Conservation (phyloP, 2,113 vertebrate species). For the Oceanites oceanicus region DNA sequence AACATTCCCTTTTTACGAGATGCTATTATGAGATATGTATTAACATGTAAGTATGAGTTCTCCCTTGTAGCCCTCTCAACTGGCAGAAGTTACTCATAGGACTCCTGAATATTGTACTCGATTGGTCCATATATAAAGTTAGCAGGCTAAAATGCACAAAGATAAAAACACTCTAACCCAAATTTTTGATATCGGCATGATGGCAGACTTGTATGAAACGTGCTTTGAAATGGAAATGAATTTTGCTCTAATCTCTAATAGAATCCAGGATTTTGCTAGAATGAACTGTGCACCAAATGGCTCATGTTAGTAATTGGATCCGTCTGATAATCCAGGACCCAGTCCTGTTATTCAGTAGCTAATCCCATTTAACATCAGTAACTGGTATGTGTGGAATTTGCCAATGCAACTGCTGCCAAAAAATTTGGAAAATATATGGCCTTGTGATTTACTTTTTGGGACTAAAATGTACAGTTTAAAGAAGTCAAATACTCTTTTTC, state of each 20-base stretch:
- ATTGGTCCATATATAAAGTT: neutral
- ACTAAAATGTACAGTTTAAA: neutral
- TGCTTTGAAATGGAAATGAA: neutral
- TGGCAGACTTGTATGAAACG: neutral
- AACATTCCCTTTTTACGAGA: constrained; percentile 86
- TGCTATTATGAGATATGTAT: constrained; percentile 90
- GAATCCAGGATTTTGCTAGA: neutral
- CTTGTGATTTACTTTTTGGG: neutral
- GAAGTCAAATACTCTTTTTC: neutral
- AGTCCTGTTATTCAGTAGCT: neutral
- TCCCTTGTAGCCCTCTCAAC: neutral
- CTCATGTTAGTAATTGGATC: neutral
- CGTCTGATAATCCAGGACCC: neutral
- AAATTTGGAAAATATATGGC: neutral
- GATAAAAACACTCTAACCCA: neutral
- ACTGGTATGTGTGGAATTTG: neutral
- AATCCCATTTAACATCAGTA: neutral
- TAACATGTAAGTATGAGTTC: constrained; percentile 86
- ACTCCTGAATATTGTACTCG: neutral
- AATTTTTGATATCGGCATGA: neutral
- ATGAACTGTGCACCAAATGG: neutral
- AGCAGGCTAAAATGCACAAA: neutral
- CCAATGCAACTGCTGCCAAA: neutral
- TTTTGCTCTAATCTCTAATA: neutral
- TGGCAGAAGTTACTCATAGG: neutral